Evolutionary conservation across 2,888 invertebrate genomes (phyloP), one percentile per base, ranked within the genome.

Genomic region (Heteropelma amictum): DNA sequence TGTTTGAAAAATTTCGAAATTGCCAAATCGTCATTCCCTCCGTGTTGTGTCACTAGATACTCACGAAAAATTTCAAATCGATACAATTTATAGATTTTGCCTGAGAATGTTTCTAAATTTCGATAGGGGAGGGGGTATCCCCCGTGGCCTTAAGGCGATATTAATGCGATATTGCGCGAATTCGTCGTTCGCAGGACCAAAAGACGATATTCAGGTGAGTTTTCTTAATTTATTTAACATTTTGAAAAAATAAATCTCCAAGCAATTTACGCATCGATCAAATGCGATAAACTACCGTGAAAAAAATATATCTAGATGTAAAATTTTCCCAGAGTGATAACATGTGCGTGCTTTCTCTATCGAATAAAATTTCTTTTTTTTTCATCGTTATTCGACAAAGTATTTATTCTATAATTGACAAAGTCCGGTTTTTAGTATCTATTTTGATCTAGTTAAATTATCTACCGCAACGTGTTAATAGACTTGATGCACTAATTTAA

Each of bases 401-500:
- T 23, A 19, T 23, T 28, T 7, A 14, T 17, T 42, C 53, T 35
- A 47, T 38, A 58, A 69, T 69, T 28, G 30, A 64, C 61, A 56
- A 40, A 40, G 40, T 58, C 58, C 17, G 28, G 53, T 53, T 40
- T 26, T 30, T 26, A 70, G 26, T 70, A 19, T 19, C 65, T 75
- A 67, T 14, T 63, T 63, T 23, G 21, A 17, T 67, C 61, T 56
- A 61, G 56, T 67, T 67, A 63, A 61, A 75, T 61, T 74, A 74
- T 60, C 40, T 71, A 63, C 65, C 61, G 56, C 70, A 61, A 72
- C 40, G 49, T 35, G 71, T 71, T 61, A 75, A 71, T 71, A 67
- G 61, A 75, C 75, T 71, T n/a, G 75, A 71, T 71, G 56, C 75
- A 67, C 71, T 71, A 75, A 65, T 2, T 54, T 45, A 56, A 67